These are phyloP conservation scores for Drosophila pruinosa DNA, from an alignment of 1,140 invertebrate species.

Conservation along the genomic window DNA sequence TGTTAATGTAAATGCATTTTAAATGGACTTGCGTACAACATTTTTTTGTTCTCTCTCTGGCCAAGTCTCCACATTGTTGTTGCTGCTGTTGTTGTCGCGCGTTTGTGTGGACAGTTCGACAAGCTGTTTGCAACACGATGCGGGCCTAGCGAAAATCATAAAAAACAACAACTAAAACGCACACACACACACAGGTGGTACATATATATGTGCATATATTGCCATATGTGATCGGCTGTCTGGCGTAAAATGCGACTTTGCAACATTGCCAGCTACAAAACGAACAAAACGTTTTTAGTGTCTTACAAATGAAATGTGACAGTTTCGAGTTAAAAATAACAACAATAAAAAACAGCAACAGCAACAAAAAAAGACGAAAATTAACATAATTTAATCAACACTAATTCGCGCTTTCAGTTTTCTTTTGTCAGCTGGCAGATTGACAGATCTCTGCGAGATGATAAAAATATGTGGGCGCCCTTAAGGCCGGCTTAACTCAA, in stretches of 20 bases:
- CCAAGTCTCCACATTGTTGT: slow-evolving; percentile 17
- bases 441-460: slow-evolving; percentile 41
- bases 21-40: slow-evolving; percentile 81
- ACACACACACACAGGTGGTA: neutral
- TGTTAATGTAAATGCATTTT: slow-evolving; percentile 83
- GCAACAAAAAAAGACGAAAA: slow-evolving; percentile 40
- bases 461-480: slow-evolving; percentile 54
- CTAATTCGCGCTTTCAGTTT: slow-evolving; percentile 68
- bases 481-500: slow-evolving; percentile 6
- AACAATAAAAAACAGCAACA: slow-evolving; percentile 26
- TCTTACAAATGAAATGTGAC: slow-evolving; percentile 77
- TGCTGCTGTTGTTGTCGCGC: slow-evolving; percentile 62
- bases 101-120: slow-evolving; percentile 78
- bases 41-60: slow-evolving; percentile 59
- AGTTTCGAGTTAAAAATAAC: slow-evolving; percentile 72
- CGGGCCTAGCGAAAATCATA: slow-evolving; percentile 69
- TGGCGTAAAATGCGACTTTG: slow-evolving; percentile 46
- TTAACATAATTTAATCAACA: slow-evolving; percentile 79
- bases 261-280: slow-evolving; percentile 31
- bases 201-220: slow-evolving; percentile 21
- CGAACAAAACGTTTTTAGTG: slow-evolving; percentile 75
- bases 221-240: slow-evolving; percentile 54
- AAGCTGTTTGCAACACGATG: slow-evolving; percentile 79
- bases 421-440: slow-evolving; percentile 18
- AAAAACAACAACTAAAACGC: slow-evolving; percentile 31